phyloP scores from a whole-genome alignment of 2,797 vertebrate genomes.

The Falco columbarius region DNA sequence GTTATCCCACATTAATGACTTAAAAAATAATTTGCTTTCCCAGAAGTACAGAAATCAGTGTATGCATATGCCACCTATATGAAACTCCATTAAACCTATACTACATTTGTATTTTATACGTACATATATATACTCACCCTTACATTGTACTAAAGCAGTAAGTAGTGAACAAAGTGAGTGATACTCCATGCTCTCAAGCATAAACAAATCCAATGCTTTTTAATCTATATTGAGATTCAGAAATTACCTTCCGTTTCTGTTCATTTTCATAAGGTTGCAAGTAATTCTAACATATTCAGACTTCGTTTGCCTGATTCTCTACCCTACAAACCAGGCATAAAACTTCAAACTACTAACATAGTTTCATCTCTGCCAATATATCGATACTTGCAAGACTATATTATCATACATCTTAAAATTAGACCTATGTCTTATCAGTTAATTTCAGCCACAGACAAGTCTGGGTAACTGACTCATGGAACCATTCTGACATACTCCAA shows the following conservation, averaged over 20 bases:
- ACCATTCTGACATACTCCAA: background rate
- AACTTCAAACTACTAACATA: background rate
- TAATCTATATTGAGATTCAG: background rate
- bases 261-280: background rate
- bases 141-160: background rate
- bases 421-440: background rate
- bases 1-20: background rate
- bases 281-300: background rate
- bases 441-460: background rate
- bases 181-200: background rate
- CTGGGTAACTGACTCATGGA: background rate
- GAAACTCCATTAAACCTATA: background rate
- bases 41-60: background rate
- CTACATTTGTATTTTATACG: background rate
- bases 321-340: background rate
- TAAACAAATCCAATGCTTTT: background rate
- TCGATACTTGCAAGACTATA: background rate
- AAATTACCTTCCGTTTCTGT: background rate
- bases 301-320: background rate
- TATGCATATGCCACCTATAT: background rate
- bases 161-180: background rate
- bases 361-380: background rate
- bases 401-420: background rate
- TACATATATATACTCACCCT: background rate
- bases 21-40: background rate